Conservation (phyloP, 2,888 invertebrate species). For the Apamea epomidion region DNA sequence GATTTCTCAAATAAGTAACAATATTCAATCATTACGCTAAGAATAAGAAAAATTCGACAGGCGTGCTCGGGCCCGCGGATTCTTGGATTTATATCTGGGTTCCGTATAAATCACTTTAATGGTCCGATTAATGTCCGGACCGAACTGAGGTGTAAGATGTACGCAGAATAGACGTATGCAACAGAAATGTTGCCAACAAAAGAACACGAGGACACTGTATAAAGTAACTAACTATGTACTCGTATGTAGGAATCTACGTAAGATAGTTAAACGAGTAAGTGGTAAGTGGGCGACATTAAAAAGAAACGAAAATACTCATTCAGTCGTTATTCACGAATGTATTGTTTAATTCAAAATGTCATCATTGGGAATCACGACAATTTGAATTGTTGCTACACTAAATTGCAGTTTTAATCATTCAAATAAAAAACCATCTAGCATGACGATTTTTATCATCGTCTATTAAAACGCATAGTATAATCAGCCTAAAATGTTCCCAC, state of each 20-base stretch:
- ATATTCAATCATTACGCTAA: conserved; percentile 70
- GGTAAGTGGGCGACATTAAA: background rate
- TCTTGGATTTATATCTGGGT: conserved; percentile 81
- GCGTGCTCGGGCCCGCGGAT: conserved; percentile 76
- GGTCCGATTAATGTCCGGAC: conserved; percentile 81
- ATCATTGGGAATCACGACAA: background rate
- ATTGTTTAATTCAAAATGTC: background rate
- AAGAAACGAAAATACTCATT: background rate
- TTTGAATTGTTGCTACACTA: background rate
- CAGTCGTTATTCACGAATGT: background rate
- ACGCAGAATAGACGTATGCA: conserved; percentile 71
- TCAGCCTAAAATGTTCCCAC: background rate
- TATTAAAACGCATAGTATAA: background rate
- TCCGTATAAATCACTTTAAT: conserved; percentile 85
- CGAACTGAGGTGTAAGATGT: conserved; percentile 77
- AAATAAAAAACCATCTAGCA: background rate
- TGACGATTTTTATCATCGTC: background rate
- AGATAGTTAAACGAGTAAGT: background rate
- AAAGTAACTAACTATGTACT: conserved; percentile 7
- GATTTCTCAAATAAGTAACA: conserved; percentile 44
- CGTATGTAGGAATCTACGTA: background rate
- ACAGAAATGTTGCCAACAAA: conserved; percentile 67
- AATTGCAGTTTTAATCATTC: background rate
- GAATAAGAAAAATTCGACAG: conserved; percentile 78
- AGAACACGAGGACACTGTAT: conserved; percentile 41